Base-by-base conservation (phyloP, 1,140 invertebrate genomes). In the Planococcus citri region DNA sequence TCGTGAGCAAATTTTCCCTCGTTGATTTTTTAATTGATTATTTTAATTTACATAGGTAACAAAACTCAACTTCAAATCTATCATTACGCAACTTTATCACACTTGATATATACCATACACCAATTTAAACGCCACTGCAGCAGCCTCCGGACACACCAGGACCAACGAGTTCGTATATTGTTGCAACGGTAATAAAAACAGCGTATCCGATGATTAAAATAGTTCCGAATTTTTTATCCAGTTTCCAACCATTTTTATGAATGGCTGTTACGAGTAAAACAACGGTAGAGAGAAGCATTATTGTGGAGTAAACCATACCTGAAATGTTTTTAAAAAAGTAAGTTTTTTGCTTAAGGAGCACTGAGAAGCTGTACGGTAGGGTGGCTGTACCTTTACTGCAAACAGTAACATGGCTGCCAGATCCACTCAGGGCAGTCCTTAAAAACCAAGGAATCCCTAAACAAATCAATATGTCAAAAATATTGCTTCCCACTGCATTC, bases 391-490 rank as follows among this genome's bases (percentile, higher is more conserved):
- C 92, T 88, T 92, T 92, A 79, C 92, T 94, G 72, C 89, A 90
- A 25, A 95, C 92, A 76, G 87, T 89, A 51, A 96, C 92, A 74
- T 88, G 85, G 64, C 85, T 88, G 68, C 92, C 92, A 21, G 89
- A 91, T 75, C 85, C 84, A 73, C 90, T 90, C 76, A 97, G 86
- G 64, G 89, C 88, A 22, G 93, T 95, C 79, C 95, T 90, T 68
- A 97, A 86, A 79, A 97, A 96, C 95, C 95, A 98, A 20, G 95
- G 95, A 74, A 98, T 82, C 68, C 94, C 95, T 57, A 98, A 85
- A 77, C 95, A 97, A 70, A 98, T 86, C 68, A 98, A 83, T 76
- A 98, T 97, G 79, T 99, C 96, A 81, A 99, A 98, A 61, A 98
- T 94, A 80, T 99, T 99, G 71, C 93, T 96, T 17, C 95, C 96